Conservation (phyloP, 2,888 invertebrate species). For the Saturnia pavonia region DNA sequence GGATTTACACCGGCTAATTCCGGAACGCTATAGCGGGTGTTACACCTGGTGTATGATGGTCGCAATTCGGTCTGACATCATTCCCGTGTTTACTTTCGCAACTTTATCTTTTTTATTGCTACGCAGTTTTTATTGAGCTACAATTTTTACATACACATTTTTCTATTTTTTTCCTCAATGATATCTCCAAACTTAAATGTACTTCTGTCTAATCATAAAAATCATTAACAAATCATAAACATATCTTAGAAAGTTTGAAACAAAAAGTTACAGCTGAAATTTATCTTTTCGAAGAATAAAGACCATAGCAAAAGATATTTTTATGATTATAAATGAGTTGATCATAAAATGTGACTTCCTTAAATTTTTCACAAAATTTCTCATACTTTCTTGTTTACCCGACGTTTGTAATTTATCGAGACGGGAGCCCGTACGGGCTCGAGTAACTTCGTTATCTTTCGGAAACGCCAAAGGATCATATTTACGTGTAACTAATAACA, state of each 20-base stretch:
- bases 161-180: too few relatives aligned
- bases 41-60: too few relatives aligned
- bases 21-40: too few relatives aligned
- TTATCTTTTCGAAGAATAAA: not conserved
- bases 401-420: constrained; percentile 33
- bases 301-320: not conserved
- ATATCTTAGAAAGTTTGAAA: not conserved
- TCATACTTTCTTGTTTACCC: constrained; percentile 34
- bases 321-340: not conserved
- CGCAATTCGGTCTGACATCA: too few relatives aligned
- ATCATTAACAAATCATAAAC: not conserved
- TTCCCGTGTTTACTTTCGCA: too few relatives aligned
- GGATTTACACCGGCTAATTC: too few relatives aligned
- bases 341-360: constrained; percentile 5
- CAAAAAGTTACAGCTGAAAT: not conserved
- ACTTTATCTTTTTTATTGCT: too few relatives aligned
- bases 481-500: constrained; percentile 17
- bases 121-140: too few relatives aligned
- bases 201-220: not conserved
- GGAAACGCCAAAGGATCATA: constrained; percentile 39
- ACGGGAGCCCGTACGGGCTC: constrained; percentile 30
- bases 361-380: constrained; percentile 29
- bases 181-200: too few relatives aligned
- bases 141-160: too few relatives aligned
- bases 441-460: constrained; percentile 49